These are phyloP conservation scores for Myxocyprinus asiaticus DNA, from an alignment of 2,113 vertebrate genomes.

Conservation along the genomic window DNA sequence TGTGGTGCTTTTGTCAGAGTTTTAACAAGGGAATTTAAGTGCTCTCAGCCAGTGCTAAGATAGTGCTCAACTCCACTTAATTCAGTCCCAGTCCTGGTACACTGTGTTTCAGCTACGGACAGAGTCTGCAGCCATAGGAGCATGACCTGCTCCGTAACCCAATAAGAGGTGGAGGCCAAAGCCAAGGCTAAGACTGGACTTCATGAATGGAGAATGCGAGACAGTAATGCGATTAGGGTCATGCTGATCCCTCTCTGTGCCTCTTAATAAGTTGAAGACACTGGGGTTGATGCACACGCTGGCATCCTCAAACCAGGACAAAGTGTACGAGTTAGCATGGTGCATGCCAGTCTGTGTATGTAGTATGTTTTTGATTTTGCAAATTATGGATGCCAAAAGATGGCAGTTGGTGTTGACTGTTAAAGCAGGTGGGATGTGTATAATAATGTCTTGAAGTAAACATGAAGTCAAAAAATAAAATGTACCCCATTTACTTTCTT, in stretches of 20 bases:
- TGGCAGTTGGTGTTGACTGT: too few relatives aligned
- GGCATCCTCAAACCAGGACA: background rate
- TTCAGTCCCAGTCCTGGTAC: constrained; percentile 35
- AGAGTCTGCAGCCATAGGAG: background rate
- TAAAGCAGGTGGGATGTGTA: too few relatives aligned
- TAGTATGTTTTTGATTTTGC: background rate
- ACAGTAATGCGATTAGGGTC: constrained; percentile 22
- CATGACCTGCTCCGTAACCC: constrained; percentile 26
- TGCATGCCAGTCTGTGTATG: background rate
- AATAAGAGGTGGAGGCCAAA: constrained; percentile 22
- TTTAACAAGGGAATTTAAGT: constrained; percentile 28
- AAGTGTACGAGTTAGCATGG: background rate
- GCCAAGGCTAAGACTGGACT: constrained; percentile 22
- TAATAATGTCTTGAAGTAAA: too few relatives aligned
- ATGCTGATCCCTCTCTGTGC: background rate
- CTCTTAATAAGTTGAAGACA: background rate
- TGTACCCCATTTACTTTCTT: too few relatives aligned
- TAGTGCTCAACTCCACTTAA: constrained; percentile 32
- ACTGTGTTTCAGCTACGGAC: constrained; percentile 18
- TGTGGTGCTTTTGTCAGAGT: background rate
- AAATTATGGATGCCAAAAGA: too few relatives aligned
- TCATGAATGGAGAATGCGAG: constrained; percentile 10
- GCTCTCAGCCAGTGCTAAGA: background rate
- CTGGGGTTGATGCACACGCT: background rate
- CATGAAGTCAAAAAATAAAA: too few relatives aligned